Evolutionary conservation across 1,140 invertebrate species (phyloP).

Genomic region (Hypsibius dujardini): DNA sequence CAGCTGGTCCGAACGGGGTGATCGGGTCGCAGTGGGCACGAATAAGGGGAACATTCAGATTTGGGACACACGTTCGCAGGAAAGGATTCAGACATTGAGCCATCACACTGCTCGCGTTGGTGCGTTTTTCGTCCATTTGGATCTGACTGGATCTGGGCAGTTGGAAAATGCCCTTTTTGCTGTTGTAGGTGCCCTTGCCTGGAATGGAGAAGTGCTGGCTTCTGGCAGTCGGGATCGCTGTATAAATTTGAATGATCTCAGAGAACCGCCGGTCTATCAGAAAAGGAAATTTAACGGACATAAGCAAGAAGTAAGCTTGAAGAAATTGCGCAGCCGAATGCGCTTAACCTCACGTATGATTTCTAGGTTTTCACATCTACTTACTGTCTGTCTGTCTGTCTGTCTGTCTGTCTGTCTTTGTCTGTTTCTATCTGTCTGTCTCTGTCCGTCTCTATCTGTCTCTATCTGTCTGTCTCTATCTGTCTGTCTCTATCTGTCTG

Average conservation of each 20-base stretch:
- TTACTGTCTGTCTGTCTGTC: too few species aligned
- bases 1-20: conserved; percentile 92
- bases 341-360: too few species aligned
- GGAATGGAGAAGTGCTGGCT: conserved; percentile 91
- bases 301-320: conserved; percentile 61
- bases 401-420: too few species aligned
- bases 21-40: conserved; percentile 89
- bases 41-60: conserved; percentile 90
- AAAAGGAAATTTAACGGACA: conserved; percentile 70
- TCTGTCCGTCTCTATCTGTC: too few species aligned
- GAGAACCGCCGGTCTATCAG: conserved; percentile 56
- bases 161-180: conserved; percentile 27
- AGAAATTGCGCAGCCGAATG: too few species aligned
- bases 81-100: conserved; percentile 69
- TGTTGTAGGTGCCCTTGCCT: conserved; percentile 73
- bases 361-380: too few species aligned
- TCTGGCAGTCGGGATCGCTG: conserved; percentile 84
- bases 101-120: conserved; percentile 66
- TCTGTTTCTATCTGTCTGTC: too few species aligned
- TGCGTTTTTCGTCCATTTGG: conserved; percentile 26
- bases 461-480: too few species aligned
- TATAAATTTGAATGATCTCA: conserved; percentile 82
- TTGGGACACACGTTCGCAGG: conserved; percentile 89
- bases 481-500: too few species aligned
- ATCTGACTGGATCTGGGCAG: neutral